phyloP scores from a whole-genome alignment of 2,888 invertebrate species.

The Choreutis nemorana region DNA sequence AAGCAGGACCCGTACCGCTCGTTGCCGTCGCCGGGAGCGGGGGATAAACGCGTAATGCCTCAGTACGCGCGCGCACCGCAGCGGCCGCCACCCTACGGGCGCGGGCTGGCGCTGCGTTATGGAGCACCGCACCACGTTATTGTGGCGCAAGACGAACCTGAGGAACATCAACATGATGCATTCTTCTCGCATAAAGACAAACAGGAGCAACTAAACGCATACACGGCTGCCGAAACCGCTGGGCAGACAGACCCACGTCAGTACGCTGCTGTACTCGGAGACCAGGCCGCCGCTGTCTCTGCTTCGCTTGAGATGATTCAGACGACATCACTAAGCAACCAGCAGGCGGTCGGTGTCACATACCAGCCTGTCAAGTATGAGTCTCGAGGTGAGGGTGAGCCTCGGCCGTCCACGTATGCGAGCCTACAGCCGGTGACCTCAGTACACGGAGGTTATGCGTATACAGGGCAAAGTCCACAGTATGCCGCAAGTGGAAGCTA shows the following conservation, averaged over 20 bases:
- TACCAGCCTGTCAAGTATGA: constrained; percentile 59
- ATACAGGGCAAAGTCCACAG: constrained; percentile 40
- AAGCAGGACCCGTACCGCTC: constrained; percentile 46
- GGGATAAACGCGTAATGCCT: constrained; percentile 24
- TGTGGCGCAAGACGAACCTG: constrained; percentile 34
- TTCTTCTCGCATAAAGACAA: constrained; percentile 37
- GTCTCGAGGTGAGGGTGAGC: constrained; percentile 39
- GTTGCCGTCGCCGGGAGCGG: constrained; percentile 18
- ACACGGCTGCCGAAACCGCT: constrained; percentile 20
- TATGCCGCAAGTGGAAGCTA: constrained; percentile 24
- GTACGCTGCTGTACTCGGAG: constrained; percentile 31
- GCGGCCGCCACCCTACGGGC: constrained; percentile 22
- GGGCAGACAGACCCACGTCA: constrained; percentile 31
- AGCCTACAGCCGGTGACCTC: constrained; percentile 71
- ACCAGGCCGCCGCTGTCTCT: constrained; percentile 25
- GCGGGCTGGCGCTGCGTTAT: constrained; percentile 37
- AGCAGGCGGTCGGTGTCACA: constrained; percentile 45
- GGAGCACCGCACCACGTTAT: constrained; percentile 42
- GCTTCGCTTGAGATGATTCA: constrained; percentile 49
- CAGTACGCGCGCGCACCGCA: constrained; percentile 22
- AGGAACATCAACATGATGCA: constrained; percentile 33
- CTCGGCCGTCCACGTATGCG: constrained; percentile 63
- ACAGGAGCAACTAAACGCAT: constrained; percentile 26
- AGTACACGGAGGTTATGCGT: constrained; percentile 44
- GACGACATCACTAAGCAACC: constrained; percentile 37